phyloP scores from a whole-genome alignment of 2,113 vertebrate genomes.

The Oriolus oriolus region DNA sequence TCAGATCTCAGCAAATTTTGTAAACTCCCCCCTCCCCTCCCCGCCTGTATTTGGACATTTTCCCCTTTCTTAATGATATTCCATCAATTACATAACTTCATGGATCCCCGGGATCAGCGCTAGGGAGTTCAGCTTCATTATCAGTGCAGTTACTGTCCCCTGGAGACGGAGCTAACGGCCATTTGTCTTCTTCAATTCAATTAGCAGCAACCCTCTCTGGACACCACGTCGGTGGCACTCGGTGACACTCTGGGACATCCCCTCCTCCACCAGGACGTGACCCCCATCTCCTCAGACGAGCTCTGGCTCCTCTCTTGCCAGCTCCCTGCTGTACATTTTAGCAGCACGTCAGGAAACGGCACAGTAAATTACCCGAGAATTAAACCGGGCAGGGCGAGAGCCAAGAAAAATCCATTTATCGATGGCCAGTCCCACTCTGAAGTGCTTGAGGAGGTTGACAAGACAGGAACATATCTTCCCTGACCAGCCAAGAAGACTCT shows the following conservation, averaged over 20 bases:
- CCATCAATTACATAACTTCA: slow-evolving; percentile 63
- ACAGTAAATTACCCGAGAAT: slow-evolving; percentile 28
- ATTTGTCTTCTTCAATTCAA: slow-evolving; percentile 69
- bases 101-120: slow-evolving; percentile 28
- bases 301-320: not conserved
- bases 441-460: not conserved
- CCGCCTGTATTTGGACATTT: not conserved
- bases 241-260: not conserved
- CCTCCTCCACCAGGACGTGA: slow-evolving; percentile 27
- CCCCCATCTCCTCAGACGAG: not conserved
- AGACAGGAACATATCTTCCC: not conserved
- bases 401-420: slow-evolving; percentile 35
- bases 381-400: not conserved
- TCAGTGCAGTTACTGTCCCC: slow-evolving; percentile 63
- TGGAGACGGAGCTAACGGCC: slow-evolving; percentile 50
- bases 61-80: slow-evolving; percentile 57
- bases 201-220: slow-evolving; percentile 46
- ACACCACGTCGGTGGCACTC: not conserved
- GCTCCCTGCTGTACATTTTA: not conserved
- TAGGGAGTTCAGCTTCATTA: slow-evolving; percentile 66
- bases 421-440: not conserved
- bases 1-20: not conserved
- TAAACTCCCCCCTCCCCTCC: not conserved
- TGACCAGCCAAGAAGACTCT: not conserved
- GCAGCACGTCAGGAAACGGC: not conserved